Evolutionary conservation across 2,888 invertebrate species (phyloP), one percentile per base, ranked within the genome.

Genomic region (Netelia melanura): DNA sequence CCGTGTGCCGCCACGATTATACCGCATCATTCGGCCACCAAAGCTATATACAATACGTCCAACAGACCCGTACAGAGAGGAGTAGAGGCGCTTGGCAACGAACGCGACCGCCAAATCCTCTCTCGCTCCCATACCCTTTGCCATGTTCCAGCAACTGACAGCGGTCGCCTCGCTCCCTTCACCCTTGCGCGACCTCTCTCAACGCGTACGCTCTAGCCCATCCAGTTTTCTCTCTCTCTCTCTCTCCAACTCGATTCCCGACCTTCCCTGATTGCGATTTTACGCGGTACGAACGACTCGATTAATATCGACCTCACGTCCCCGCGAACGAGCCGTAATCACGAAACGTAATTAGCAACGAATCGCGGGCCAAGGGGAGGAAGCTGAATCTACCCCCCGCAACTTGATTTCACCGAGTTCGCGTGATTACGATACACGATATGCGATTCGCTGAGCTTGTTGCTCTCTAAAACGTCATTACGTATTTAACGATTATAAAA

Each of bases 201-300:
- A n/a, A 3, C 25, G 54, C 25, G 61, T 25, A 23, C 56, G 54
- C 71, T 21, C 43, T 21, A 48, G 54, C 76, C 44, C 67, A 67
- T 48, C 79, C 64, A 9, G 9, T 68, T 68, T 58, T 52, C 74
- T 71, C 65, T 43, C 68, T 71, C 70, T 43, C 71, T 38, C 52
- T 2, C 17, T 62, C 67, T 38, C 68, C 58, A 58, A 54, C 25
- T 54, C 74, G 84, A 84, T 84, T 84, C 48, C 77, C 84, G 74
- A 84, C 81, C 84, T 88, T 86, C 83, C 85, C 86, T 88, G 87
- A 88, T 89, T 88, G 88, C 79, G 83, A 89, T 88, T 89, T 89
- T 88, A 88, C 88, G 87, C 86, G 86, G 82, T 88, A 87, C 81
- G 86, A 86, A 86, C 81, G 87, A 87, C 80, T 86, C 84, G 87